Conservation (phyloP, 2,113 vertebrate species). For the Coptodon bakossiorum region DNA sequence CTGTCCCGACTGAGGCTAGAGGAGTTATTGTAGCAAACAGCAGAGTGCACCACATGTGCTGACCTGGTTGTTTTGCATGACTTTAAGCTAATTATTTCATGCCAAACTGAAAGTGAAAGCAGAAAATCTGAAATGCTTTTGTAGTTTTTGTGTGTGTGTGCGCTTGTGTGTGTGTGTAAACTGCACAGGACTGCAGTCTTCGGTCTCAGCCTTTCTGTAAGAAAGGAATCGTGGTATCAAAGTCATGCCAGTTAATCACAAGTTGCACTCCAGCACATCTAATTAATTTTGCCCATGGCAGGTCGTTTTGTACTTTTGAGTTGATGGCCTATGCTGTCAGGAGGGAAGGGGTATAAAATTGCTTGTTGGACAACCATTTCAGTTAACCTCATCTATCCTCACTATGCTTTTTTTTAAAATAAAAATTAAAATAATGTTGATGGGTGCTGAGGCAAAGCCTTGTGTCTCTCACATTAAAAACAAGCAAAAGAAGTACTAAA, state of each 20-base stretch:
- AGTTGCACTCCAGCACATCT: background rate
- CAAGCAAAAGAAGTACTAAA: background rate
- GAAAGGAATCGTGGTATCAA: background rate
- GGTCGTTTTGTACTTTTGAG: background rate
- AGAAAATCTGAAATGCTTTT: background rate
- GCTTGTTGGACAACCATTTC: constrained; percentile 2
- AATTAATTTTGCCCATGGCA: background rate
- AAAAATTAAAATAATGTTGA: background rate
- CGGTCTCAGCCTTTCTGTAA: background rate
- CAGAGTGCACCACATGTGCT: background rate
- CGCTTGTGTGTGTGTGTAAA: background rate
- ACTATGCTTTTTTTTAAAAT: background rate
- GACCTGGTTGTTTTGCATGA: constrained; percentile 1
- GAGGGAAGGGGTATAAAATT: background rate
- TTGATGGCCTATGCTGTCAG: constrained; percentile 8
- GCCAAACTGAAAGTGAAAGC: background rate
- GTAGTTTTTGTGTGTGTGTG: background rate
- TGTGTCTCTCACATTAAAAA: constrained; percentile 1
- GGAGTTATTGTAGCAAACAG: background rate
- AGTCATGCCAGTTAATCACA: background rate
- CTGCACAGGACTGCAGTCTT: background rate
- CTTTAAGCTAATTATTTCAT: background rate
- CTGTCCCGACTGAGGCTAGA: background rate
- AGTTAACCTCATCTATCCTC: background rate
- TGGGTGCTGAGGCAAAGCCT: background rate